phyloP scores from a whole-genome alignment of 1,140 invertebrate genomes.

The Eupristina koningsbergeri region DNA sequence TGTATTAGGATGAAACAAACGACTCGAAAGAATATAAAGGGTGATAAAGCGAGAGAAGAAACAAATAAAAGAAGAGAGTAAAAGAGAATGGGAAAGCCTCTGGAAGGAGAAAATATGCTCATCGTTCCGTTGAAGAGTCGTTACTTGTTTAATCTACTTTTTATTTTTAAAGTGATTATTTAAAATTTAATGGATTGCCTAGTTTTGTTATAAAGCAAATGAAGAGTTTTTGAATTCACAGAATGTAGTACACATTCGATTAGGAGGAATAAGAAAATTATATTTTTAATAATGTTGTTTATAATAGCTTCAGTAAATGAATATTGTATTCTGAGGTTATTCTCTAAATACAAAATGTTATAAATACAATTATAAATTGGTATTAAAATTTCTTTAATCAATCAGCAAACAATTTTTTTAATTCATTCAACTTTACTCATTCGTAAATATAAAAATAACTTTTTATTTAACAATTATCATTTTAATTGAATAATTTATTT shows the following conservation, averaged over 20 bases:
- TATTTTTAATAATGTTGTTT: not conserved
- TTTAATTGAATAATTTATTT: no score
- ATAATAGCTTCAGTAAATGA: not conserved
- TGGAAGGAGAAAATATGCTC: conserved; percentile 1
- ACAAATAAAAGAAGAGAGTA: not conserved
- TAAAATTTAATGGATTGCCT: not conserved
- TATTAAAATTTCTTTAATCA: no score
- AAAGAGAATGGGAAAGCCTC: not conserved
- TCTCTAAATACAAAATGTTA: not conserved
- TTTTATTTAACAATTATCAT: no score
- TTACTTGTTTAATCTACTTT: conserved; percentile 19
- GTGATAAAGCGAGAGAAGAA: not conserved
- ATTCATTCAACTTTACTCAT: no score
- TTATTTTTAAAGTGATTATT: not conserved
- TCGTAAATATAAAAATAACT: no score
- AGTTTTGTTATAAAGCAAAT: not conserved
- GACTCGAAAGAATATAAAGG: not conserved
- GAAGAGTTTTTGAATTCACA: not conserved
- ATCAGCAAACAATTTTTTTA: no score
- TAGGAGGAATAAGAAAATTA: not conserved
- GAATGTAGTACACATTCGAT: not conserved
- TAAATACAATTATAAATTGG: not conserved
- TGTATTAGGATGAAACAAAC: not conserved
- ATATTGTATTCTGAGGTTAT: not conserved
- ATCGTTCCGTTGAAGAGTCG: not conserved